phyloP scores from a whole-genome alignment of 2,888 invertebrate species.

The Erebia epiphron region DNA sequence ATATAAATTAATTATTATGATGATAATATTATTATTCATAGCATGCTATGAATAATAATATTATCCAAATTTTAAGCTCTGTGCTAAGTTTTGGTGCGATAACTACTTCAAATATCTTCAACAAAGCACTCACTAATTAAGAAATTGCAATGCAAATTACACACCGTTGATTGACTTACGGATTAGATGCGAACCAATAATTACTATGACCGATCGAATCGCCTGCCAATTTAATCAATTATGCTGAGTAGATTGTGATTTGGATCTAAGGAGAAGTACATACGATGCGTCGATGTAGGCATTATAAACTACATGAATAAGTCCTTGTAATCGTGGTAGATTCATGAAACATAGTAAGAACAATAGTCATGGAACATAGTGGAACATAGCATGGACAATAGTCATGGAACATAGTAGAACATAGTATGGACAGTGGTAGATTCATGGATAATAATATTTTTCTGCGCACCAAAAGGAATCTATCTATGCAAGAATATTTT shows the following conservation, averaged over 20 bases:
- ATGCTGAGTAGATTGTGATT: slow-evolving; percentile 42
- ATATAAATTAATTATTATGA: too few relatives aligned
- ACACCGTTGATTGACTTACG: slow-evolving; percentile 41
- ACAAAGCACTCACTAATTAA: slow-evolving; percentile 9
- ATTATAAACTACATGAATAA: too few relatives aligned
- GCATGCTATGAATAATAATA: too few relatives aligned
- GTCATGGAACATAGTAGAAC: too few relatives aligned
- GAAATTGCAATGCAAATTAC: slow-evolving; percentile 30
- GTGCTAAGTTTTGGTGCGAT: not conserved
- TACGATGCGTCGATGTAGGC: not conserved
- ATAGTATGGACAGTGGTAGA: too few relatives aligned
- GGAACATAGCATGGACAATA: too few relatives aligned
- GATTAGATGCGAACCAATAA: slow-evolving; percentile 55
- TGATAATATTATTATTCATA: too few relatives aligned
- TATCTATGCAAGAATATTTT: too few relatives aligned
- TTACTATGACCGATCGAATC: slow-evolving; percentile 51
- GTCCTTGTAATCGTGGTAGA: not conserved
- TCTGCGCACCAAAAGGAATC: too few relatives aligned
- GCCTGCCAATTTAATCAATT: slow-evolving; percentile 57
- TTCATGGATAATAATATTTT: not conserved
- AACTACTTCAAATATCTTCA: slow-evolving; percentile 7
- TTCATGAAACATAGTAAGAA: too few relatives aligned
- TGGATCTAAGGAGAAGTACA: slow-evolving; percentile 17
- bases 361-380: too few relatives aligned
- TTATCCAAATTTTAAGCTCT: not conserved